These are phyloP conservation scores for Hirudinaria manillensis DNA, from an alignment of 2,888 invertebrate species.

Conservation along the genomic window DNA sequence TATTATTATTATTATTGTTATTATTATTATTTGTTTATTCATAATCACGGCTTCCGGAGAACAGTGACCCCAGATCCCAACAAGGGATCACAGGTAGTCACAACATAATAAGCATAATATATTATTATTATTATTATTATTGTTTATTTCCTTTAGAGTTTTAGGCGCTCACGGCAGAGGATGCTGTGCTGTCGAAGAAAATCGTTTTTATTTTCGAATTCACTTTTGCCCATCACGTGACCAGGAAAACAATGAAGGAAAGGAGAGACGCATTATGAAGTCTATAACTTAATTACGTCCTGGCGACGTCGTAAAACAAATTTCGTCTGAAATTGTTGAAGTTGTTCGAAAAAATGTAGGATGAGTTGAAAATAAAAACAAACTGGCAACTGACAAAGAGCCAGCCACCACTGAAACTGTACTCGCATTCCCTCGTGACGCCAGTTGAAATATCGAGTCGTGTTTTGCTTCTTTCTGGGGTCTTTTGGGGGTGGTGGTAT, in stretches of 20 bases:
- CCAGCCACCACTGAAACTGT: not conserved
- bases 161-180: too few species aligned
- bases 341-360: not conserved
- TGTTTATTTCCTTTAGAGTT: too few species aligned
- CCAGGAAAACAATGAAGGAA: not conserved
- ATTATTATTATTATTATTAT: too few species aligned
- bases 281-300: constrained; percentile 4
- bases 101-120: too few species aligned
- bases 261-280: not conserved
- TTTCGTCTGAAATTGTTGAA: constrained; percentile 8
- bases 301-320: not conserved
- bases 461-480: too few species aligned
- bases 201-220: constrained; percentile 5
- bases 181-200: too few species aligned
- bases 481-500: too few species aligned
- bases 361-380: not conserved
- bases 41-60: too few species aligned
- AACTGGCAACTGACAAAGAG: not conserved
- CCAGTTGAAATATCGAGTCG: not conserved
- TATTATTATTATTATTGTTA: too few species aligned
- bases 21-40: too few species aligned
- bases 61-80: too few species aligned
- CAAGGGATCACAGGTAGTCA: too few species aligned
- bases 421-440: not conserved
- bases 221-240: constrained; percentile 12